phyloP scores from a whole-genome alignment of 2,888 invertebrate species.

The Pasiphila rectangulata region DNA sequence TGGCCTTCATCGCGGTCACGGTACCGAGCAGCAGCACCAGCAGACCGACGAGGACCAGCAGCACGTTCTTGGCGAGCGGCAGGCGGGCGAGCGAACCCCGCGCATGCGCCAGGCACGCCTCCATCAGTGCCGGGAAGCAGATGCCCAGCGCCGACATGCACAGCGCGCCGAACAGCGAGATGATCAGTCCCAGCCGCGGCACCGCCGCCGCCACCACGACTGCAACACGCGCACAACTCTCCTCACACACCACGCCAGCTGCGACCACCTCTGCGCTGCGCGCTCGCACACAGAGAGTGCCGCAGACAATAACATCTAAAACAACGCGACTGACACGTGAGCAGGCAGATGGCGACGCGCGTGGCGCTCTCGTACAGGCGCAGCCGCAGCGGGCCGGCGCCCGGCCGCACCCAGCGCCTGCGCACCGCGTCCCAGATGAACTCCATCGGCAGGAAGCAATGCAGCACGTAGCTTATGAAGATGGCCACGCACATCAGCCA shows the following conservation, averaged over 20 bases:
- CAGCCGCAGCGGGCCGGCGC: conserved; percentile 51
- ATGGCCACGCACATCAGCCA: conserved; percentile 88
- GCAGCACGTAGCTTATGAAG: conserved; percentile 94
- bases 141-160: conserved; percentile 93
- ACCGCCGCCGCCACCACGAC: conserved; percentile 88
- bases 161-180: conserved; percentile 91
- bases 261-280: too few relatives aligned
- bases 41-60: conserved; percentile 81
- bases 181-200: conserved; percentile 90
- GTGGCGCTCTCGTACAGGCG: conserved; percentile 85
- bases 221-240: conserved; percentile 57
- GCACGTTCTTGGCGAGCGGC: conserved; percentile 68
- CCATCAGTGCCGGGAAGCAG: conserved; percentile 89
- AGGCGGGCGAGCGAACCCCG: conserved; percentile 56
- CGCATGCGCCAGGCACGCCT: conserved; percentile 61
- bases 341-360: conserved; percentile 86
- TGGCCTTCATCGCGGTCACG: conserved; percentile 82
- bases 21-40: conserved; percentile 85
- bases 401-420: conserved; percentile 49
- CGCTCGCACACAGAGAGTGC: too few relatives aligned
- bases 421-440: conserved; percentile 91
- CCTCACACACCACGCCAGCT: not conserved
- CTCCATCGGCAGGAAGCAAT: conserved; percentile 97
- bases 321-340: conserved; percentile 95
- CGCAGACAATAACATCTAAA: too few relatives aligned